Conservation (phyloP, 2,797 vertebrate species). For the Oceanodroma leucorhoa region DNA sequence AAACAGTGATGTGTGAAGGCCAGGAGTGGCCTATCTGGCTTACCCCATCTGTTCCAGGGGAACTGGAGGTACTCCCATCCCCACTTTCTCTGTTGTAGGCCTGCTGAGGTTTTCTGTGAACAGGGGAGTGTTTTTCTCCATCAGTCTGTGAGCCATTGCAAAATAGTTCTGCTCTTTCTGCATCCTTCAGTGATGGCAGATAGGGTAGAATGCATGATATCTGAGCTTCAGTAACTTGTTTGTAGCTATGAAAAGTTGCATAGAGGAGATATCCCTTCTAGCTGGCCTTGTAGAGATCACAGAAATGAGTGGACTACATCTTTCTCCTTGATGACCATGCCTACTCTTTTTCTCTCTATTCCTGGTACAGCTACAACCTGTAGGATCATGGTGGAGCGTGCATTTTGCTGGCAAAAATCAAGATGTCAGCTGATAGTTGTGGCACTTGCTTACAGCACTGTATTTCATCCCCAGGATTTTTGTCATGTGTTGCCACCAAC, state of each 20-base stretch:
- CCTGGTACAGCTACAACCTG: not conserved
- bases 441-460: not conserved
- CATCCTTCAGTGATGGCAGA: not conserved
- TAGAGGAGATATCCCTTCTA: not conserved
- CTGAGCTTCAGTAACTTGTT: not conserved
- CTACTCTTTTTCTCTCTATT: not conserved
- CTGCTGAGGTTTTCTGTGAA: not conserved
- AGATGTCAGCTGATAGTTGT: not conserved
- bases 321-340: not conserved
- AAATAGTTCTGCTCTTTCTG: not conserved
- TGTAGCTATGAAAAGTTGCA: not conserved
- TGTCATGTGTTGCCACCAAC: not conserved
- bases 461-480: not conserved
- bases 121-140: not conserved
- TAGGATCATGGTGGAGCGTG: not conserved
- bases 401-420: not conserved
- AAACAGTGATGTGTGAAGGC: not conserved
- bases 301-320: not conserved
- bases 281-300: not conserved
- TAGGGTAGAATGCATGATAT: not conserved
- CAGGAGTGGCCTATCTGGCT: not conserved
- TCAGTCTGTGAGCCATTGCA: not conserved
- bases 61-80: not conserved
- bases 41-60: not conserved
- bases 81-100: not conserved